These are phyloP conservation scores for Gopherus evgoodei DNA, from an alignment of 2,113 vertebrate species.

Conservation along the genomic window DNA sequence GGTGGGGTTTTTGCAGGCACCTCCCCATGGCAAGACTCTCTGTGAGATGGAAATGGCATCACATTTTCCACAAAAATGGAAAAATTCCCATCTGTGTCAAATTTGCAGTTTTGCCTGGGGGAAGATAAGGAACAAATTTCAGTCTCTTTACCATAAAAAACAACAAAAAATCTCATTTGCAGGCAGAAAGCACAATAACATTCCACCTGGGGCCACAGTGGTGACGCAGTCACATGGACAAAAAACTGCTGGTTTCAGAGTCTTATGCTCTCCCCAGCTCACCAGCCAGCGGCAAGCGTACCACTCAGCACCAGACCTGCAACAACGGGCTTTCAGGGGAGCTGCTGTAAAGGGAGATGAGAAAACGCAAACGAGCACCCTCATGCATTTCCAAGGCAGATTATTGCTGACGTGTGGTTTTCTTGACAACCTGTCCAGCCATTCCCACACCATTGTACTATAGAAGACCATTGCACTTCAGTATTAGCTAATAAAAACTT, in stretches of 20 bases:
- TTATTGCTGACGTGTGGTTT: rapidly evolving
- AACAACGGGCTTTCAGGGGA: rapidly evolving
- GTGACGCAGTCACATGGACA: rapidly evolving
- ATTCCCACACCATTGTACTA: rapidly evolving
- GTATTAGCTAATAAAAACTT: neutral
- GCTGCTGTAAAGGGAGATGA: rapidly evolving
- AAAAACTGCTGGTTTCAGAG: rapidly evolving
- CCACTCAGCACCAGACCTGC: neutral
- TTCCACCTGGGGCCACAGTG: rapidly evolving
- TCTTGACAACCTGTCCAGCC: neutral
- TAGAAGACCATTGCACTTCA: neutral
- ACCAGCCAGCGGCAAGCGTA: neutral
- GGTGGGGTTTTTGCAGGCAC: neutral
- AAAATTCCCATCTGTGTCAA: conserved; percentile 53
- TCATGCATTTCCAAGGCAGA: rapidly evolving
- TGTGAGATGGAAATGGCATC: conserved; percentile 1
- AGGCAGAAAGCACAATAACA: neutral
- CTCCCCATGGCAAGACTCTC: neutral
- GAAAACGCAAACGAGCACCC: neutral
- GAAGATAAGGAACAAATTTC: conserved; percentile 61
- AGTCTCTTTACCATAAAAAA: conserved; percentile 14
- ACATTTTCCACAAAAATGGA: conserved; percentile 51
- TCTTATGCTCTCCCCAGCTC: neutral
- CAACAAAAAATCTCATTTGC: neutral
- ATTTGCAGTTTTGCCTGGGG: conserved; percentile 55